Percentiles rank a stretch among this genome's conserved stretches.
Evolutionary conservation across 2,113 vertebrate genomes (phyloP).

Genomic region (Callipepla squamata): DNA sequence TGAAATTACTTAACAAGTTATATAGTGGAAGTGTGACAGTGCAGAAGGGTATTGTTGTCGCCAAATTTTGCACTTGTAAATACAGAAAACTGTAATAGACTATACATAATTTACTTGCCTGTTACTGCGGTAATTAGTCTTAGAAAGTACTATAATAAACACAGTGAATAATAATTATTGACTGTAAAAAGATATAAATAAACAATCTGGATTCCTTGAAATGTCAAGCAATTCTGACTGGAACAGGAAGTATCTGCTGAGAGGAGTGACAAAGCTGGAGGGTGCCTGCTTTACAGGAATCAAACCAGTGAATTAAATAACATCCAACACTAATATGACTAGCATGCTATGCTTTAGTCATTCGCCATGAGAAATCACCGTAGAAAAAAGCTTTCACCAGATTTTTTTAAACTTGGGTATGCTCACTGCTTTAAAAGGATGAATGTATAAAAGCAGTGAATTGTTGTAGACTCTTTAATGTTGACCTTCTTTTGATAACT

Average conservation of each 20-base stretch:
- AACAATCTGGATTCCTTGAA: not conserved
- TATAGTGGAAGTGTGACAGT: not conserved
- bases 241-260: not conserved
- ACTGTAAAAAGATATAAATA: not conserved
- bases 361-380: not conserved
- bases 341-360: not conserved
- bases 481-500: constrained; percentile 33
- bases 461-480: not conserved
- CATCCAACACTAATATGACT: not conserved
- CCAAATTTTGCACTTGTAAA: not conserved
- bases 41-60: not conserved
- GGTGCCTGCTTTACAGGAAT: not conserved
- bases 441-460: not conserved
- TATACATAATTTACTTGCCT: not conserved
- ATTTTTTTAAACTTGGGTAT: not conserved
- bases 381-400: not conserved
- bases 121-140: not conserved
- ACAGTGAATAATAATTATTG: not conserved
- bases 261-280: not conserved
- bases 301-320: not conserved
- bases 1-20: not conserved
- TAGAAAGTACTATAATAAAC: not conserved
- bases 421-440: not conserved
- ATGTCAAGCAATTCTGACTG: not conserved
- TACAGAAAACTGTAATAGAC: not conserved